phyloP scores from a whole-genome alignment of 2,113 vertebrate genomes.

The Brachyhypopomus gauderio region DNA sequence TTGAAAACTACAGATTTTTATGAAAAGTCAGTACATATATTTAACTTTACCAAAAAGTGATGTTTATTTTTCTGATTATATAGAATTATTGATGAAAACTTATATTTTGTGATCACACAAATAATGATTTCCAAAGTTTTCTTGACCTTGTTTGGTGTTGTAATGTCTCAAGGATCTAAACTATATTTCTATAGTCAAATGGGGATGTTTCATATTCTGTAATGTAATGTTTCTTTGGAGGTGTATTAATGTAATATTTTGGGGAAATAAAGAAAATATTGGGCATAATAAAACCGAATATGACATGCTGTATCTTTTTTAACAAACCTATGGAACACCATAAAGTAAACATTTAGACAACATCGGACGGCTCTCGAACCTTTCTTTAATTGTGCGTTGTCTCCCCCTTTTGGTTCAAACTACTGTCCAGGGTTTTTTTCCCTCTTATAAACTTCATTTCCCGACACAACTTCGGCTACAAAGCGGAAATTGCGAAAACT shows the following conservation, averaged over 20 bases:
- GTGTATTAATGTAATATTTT: slow-evolving; percentile 61
- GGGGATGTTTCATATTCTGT: slow-evolving; percentile 62
- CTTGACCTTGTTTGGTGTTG: slow-evolving; percentile 49
- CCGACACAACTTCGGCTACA: not conserved
- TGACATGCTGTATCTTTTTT: not conserved
- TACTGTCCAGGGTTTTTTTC: too few relatives aligned
- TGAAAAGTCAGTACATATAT: slow-evolving; percentile 48
- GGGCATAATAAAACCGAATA: slow-evolving; percentile 35
- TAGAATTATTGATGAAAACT: slow-evolving; percentile 45
- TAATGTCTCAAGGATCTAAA: slow-evolving; percentile 56
- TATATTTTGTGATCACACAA: slow-evolving; percentile 48
- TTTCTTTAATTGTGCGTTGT: not conserved
- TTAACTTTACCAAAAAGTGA: slow-evolving; percentile 56
- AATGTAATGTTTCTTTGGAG: slow-evolving; percentile 50
- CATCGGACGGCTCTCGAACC: not conserved
- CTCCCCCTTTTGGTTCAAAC: slow-evolving; percentile 26
- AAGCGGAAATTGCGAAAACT: slow-evolving; percentile 3
- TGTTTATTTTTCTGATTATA: slow-evolving; percentile 64
- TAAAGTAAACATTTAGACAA: not conserved
- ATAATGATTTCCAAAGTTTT: slow-evolving; percentile 53
- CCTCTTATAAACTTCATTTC: slow-evolving; percentile 34
- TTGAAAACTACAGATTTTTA: slow-evolving; percentile 54
- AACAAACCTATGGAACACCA: not conserved
- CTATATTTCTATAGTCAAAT: slow-evolving; percentile 60
- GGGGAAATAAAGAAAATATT: slow-evolving; percentile 61